Conservation (phyloP, 2,888 invertebrate species). For the Aphodius sticticus region DNA sequence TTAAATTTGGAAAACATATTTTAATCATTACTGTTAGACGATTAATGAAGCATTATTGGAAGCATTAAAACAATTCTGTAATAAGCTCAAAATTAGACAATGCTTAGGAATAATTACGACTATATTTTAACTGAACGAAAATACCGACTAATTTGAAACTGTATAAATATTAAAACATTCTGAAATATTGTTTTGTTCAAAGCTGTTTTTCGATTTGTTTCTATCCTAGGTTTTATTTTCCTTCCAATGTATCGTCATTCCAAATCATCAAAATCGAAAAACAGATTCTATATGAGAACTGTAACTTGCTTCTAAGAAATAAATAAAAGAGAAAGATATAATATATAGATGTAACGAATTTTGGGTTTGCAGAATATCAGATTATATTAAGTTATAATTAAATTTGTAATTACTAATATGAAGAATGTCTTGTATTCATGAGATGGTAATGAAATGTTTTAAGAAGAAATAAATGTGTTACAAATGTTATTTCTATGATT, state of each 20-base stretch:
- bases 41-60: background rate
- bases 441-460: background rate
- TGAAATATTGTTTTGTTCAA: slow-evolving; percentile 20
- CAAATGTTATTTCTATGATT: background rate
- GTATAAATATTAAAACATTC: slow-evolving; percentile 10
- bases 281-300: slow-evolving; percentile 5
- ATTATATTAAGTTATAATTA: background rate
- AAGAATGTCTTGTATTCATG: background rate
- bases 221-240: background rate
- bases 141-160: background rate
- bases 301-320: slow-evolving; percentile 19
- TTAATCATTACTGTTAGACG: background rate
- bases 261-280: slow-evolving; percentile 9
- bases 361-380: background rate
- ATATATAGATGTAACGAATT: background rate
- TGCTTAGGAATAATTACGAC: no score
- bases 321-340: slow-evolving; percentile 10
- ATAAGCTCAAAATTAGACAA: no score
- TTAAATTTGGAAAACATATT: background rate
- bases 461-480: background rate
- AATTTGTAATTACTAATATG: background rate
- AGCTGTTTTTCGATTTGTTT: slow-evolving; percentile 23
- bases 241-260: background rate
- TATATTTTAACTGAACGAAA: no score
- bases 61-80: no score